Evolutionary conservation across 2,113 vertebrate species (phyloP), one percentile per base, ranked within the genome.

Genomic region (Psilopogon haemacephalus): DNA sequence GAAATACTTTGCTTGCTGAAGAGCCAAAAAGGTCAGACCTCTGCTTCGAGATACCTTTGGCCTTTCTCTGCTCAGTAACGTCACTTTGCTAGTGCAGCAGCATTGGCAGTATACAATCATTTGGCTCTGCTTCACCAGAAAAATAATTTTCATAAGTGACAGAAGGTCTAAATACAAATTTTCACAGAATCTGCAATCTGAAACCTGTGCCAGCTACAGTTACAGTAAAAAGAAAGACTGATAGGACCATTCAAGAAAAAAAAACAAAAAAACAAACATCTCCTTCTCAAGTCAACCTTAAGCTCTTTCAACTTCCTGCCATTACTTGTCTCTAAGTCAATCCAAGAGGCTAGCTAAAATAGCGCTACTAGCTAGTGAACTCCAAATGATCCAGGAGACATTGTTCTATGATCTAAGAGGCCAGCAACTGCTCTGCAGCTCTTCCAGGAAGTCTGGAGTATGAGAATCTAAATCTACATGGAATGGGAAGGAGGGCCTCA

Each of bases 81-180:
- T 42, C 19, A 59, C 69, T 72, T 86, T 3, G 5, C 67, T 69
- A 33, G 11, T 35, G 59, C 65, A 46, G 74, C 17, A 5, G 63
- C 50, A 63, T 48, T 92, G 84, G 80, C 86, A 84, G 44, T 4
- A 15, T 16, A 18, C 50, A 70, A 8, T 24, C 5, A 3, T 62
- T 79, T 84, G 88, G 58, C 74, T 89, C 33, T 32, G 59, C 62
- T 72, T 86, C 84, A 62, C 40, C 67, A 78, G 62, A 86, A 88
- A 78, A 90, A 71, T 79, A 46, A 95, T 69, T 90, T 78, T 90
- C 62, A 88, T 88, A 92, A 78, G 65, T 54, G 65, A 60, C 15
- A 56, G 48, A 91, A 93, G 85, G 50, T 35, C 54, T 85, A 91
- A 93, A 88, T 19, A 68, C 69, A 88, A 91, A 44, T 93, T 93